Base-by-base conservation (phyloP, 2,888 invertebrate species). In the Drosophila mimica region DNA sequence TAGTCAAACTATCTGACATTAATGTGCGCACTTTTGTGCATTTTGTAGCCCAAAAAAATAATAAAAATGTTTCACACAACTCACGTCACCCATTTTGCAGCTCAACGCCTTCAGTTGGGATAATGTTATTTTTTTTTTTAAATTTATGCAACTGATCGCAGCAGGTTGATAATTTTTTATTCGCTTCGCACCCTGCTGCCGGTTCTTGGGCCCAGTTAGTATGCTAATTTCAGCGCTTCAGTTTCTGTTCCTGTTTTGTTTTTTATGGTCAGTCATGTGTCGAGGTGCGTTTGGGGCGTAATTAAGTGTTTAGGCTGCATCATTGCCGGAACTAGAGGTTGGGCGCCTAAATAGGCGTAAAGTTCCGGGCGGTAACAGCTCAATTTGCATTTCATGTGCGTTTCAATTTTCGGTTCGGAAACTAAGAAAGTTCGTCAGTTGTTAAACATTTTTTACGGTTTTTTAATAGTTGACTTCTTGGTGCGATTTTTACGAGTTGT, bases 1-100 rank as follows among this genome's bases (percentile, higher is more conserved):
- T 91, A 90, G 89, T 90, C 86, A 90, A 89, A 81, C 70, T 64
- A 60, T 57, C 80, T 79, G 88, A 88, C 88, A 88, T 83, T 88
- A 87, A 88, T 88, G 88, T 79, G 83, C 76, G 73, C 83, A 79
- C 79, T 83, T 82, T 83, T 66, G 73, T 85, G 74, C 80, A 81
- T 84, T 89, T 85, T 88, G 83, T 85, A 54, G 59, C 30, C 63
- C 63, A 36, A 74, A 74, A 74, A 53, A 40, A 54, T 43, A 34
- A 28, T 8, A 51, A 52, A 65, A 43, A 30, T 53, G 25, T 49
- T 58, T 81, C 67, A 61, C 62, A 53, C 71, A 60, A 54, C 56
- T 72, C 71, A 77, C 64, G 68, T 76, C 77, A 66, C 52, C 56
- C 74, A 81, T 88, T 84, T 88, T 67, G 86, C 88, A 83, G 84